Evolutionary conservation across 53 echinoderm and acorn worm species (phyloP), one percentile per base, ranked within the genome.

Genomic region (Luidia sarsii): DNA sequence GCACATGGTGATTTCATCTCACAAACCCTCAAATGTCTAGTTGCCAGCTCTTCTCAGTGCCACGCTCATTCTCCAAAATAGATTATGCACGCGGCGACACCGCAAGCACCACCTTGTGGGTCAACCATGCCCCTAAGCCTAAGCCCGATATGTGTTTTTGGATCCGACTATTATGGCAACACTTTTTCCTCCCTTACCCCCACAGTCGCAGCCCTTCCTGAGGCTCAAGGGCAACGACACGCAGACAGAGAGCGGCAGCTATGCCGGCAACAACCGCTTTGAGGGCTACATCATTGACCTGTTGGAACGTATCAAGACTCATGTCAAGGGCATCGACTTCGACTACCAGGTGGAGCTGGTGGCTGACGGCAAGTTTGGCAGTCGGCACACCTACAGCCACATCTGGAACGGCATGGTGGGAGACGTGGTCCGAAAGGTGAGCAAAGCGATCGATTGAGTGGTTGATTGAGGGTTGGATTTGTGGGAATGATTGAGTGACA

Each of bases 341-440:
- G 99, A 99, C 71, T 99, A 94, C 68, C 87, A 91, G 56, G 89
- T 99, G 18, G 93, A 91, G 66, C 83, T 99, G 14, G 99, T 94
- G 7, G 82, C 99, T 6, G 99, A 99, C 50, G 80, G 74, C 45
- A 67, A 75, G 21, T 99, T 91, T 37, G 99, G 99, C 24, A 91
- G 89, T 64, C 70, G 70, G 37, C 79, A 85, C 21, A 50, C 68
- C n/a, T 93, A 87, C 87, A 91, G 89, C 57, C 11, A 71, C 0
- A 90, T 90, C 64, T 99, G 99, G 99, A 62, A 88, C 49, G 99
- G 99, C 30, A 99, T 99, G 97, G 83, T 99, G 45, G 99, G 99
- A 20, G 94, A 99, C 25, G 83, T 99, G 1, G 87, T 99, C 7
- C 49, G 89, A 50, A 91, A 87, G 99, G 99, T 99, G 57, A 70